Base-by-base conservation (phyloP, 2,113 vertebrate species). In the Lepus timidus region DNA sequence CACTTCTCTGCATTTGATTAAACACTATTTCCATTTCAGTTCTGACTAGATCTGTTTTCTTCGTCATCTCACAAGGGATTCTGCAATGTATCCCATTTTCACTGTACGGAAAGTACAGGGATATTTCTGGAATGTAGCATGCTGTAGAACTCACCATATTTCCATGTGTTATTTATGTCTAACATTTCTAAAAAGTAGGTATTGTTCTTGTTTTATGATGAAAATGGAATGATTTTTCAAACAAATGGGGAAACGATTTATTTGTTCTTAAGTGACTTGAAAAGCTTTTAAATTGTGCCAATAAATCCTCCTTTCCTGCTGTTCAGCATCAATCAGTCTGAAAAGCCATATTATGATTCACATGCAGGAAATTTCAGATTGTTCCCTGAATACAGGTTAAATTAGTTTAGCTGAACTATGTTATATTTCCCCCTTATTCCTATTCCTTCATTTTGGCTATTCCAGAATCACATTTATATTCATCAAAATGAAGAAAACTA, bases 1-100 rank as follows among this genome's bases (percentile, higher is more conserved):
- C 51, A 78, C 44, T 65, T 96, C 55, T 88, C 83, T 86, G 51
- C 74, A 91, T 89, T 96, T 96, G 91, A 94, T 96, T 80, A 92
- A 96, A 95, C 61, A 62, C 52, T 95, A 55, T 83, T 95, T 85
- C 44, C 88, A 82, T 73, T 58, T 71, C 49, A 58, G 44, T 68
- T 88, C 71, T 73, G 75, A 85, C 25, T 44, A 13, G 36, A 83
- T 93, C 70, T 88, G 64, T 90, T 96, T 93, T 89, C 44, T 89
- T 91, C 83, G 74, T 20, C 85, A 68, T 79, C 39, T 91, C 79
- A 75, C 61, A 75, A 51, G 44, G 27, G 71, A 90, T 76, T 88
- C 85, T 96, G 49, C 25, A 90, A 31, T 5, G 25, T 27, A 78
- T 65, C 22, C 52, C 2, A 64, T 74, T 95, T 85, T 78, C 62